Evolutionary conservation across 64 coral and sea anemone species (phyloP).

Genomic region (Hydrozoanthus tunicans): DNA sequence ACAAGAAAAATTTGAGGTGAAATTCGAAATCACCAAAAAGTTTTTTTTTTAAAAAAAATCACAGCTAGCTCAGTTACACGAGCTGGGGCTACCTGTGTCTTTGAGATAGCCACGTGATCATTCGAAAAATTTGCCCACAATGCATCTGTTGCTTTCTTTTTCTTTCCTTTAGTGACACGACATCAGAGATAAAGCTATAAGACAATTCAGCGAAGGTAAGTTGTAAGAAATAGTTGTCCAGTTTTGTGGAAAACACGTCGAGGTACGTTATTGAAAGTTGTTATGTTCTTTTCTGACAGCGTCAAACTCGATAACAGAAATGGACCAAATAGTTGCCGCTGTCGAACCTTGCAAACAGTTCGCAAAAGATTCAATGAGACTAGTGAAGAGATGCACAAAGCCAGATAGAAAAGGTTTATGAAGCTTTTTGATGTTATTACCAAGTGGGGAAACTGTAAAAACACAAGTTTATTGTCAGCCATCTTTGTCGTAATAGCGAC

Average conservation of each 20-base stretch:
- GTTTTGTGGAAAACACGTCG: background rate
- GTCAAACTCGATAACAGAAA: constrained; percentile 37
- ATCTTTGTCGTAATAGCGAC: no score
- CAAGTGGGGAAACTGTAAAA: no score
- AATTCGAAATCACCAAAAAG: no score
- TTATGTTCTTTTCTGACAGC: background rate
- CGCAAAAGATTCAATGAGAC: constrained; percentile 97
- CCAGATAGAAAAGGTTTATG: constrained; percentile 95
- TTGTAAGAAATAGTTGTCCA: background rate
- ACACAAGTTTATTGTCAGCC: no score
- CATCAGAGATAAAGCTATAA: constrained; percentile 29
- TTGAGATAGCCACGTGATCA: constrained; percentile 4
- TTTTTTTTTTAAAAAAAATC: no score
- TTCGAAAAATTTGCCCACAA: constrained; percentile 57
- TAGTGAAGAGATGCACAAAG: constrained; percentile 98
- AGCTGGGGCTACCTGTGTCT: no score
- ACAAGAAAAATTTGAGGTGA: no score
- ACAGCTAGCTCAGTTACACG: no score
- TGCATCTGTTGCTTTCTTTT: constrained; percentile 7
- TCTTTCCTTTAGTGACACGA: constrained; percentile 80
- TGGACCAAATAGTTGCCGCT: constrained; percentile 95
- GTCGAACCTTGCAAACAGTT: constrained; percentile 98
- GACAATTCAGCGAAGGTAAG: constrained; percentile 19
- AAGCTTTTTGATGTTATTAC: background rate
- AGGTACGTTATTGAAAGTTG: background rate